phyloP scores from a whole-genome alignment of 1,140 invertebrate genomes.

The Panulirus ornatus region DNA sequence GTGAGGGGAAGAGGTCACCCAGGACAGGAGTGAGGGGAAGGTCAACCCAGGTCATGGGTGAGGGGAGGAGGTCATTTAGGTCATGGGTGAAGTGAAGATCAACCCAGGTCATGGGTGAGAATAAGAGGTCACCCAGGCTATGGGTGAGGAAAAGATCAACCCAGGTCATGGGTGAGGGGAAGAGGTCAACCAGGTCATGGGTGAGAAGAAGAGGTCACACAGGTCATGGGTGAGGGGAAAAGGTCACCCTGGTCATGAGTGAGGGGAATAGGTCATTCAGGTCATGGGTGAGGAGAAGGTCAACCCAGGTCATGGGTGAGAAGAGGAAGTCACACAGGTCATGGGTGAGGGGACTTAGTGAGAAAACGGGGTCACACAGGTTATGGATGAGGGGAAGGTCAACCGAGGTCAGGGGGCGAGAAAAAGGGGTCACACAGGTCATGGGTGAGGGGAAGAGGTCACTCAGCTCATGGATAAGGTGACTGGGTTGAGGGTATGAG shows the following conservation, averaged over 20 bases:
- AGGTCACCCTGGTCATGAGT: background rate
- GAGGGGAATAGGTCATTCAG: background rate
- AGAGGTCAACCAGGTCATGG: background rate
- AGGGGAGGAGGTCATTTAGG: background rate
- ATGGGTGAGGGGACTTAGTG: background rate
- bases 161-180: too few relatives aligned
- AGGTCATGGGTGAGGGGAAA: too few relatives aligned
- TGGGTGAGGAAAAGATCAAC: background rate
- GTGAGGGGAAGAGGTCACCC: background rate
- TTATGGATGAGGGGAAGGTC: background rate
- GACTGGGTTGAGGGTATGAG: background rate
- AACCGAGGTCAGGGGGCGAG: background rate
- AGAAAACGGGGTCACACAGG: background rate
- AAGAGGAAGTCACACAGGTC: background rate
- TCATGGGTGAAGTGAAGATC: too few relatives aligned
- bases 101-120: background rate
- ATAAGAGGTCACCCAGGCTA: background rate
- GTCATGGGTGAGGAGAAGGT: background rate
- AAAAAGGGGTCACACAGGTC: too few relatives aligned
- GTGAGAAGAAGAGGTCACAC: background rate
- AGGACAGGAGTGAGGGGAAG: background rate
- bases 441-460: background rate
- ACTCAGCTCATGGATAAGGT: background rate
- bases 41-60: background rate
- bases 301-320: too few relatives aligned